Conservation (phyloP, 2,888 invertebrate species). For the Cantharis rufa region DNA sequence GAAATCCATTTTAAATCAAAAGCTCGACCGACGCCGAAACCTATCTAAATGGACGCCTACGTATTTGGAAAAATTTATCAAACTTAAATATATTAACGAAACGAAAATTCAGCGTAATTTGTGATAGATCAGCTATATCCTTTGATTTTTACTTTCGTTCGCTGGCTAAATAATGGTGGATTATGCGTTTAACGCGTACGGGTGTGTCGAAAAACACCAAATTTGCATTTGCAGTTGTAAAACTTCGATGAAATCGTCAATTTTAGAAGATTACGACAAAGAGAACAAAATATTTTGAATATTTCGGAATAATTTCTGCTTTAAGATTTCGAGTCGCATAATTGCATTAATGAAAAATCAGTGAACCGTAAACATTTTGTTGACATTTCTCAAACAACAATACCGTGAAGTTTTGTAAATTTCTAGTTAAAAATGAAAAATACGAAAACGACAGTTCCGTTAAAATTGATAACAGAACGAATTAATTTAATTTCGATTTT, state of each 20-base stretch:
- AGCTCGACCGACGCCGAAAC: not conserved
- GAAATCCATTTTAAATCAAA: not conserved
- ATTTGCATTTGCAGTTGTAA: not conserved
- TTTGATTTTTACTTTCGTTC: not conserved
- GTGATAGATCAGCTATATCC: not conserved
- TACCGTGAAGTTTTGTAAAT: not conserved
- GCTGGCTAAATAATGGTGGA: not conserved
- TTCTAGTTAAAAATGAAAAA: not conserved
- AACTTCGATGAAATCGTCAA: not conserved
- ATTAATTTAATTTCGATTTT: not conserved
- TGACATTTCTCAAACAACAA: not conserved
- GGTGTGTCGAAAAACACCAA: not conserved
- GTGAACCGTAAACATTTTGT: not conserved
- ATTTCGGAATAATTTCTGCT: not conserved
- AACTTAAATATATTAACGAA: not conserved
- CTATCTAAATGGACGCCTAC: not conserved
- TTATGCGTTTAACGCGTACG: not conserved
- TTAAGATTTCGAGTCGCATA: not conserved
- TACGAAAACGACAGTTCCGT: not conserved
- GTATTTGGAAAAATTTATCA: not conserved
- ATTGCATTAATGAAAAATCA: not conserved
- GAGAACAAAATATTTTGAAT: not conserved
- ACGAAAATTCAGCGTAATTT: not conserved
- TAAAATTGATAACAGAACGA: not conserved
- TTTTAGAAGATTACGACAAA: not conserved